A percentile compares a stretch with the other conserved stretches of the same genome.
phyloP scores from a whole-genome alignment of 2,888 invertebrate species.

The Agrenia bidenticulata region DNA sequence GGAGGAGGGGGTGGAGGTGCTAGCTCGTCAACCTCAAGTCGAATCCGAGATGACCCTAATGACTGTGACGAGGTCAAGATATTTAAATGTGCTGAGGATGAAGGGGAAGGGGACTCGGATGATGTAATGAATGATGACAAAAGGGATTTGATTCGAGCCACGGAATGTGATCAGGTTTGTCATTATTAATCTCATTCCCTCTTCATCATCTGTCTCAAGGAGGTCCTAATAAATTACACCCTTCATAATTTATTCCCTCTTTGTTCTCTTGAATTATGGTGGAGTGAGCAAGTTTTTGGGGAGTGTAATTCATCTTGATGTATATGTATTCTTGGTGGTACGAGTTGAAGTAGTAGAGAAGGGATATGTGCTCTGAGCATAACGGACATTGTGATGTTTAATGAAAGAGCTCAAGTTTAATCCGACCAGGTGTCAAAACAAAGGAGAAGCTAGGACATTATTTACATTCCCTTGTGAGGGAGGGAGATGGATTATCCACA shows the following conservation, averaged over 20 bases:
- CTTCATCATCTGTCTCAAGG: too few relatives aligned
- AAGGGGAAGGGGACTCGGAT: constrained; percentile 52
- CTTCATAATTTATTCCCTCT: constrained; percentile 42
- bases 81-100: constrained; percentile 50
- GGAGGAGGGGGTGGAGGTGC: constrained; percentile 42
- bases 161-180: constrained; percentile 53
- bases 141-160: constrained; percentile 50
- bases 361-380: too few relatives aligned
- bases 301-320: too few relatives aligned
- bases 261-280: too few relatives aligned
- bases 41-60: constrained; percentile 52
- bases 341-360: too few relatives aligned
- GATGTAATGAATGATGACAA: constrained; percentile 53
- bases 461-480: not conserved
- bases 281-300: too few relatives aligned
- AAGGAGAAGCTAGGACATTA: constrained; percentile 26
- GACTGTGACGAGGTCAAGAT: constrained; percentile 53
- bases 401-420: constrained; percentile 24
- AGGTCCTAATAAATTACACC: constrained; percentile 43
- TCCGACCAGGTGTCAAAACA: constrained; percentile 51
- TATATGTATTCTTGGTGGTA: too few relatives aligned
- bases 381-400: too few relatives aligned
- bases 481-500: too few relatives aligned
- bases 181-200: too few relatives aligned
- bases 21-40: constrained; percentile 41